Conservation (phyloP, 1,140 invertebrate genomes). For the Cydia amplana region DNA sequence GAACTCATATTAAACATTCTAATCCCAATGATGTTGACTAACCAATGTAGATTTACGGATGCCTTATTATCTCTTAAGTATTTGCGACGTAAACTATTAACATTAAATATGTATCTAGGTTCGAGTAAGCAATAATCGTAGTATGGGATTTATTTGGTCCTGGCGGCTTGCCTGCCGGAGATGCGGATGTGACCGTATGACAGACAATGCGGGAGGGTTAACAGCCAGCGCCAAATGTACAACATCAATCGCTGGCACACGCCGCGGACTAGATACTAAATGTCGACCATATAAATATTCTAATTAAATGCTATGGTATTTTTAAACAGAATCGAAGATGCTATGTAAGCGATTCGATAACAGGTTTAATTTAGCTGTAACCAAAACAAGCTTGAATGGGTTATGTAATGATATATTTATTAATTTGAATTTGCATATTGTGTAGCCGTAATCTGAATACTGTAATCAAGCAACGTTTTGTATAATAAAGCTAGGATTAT, state of each 20-base stretch:
- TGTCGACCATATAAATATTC: conserved; percentile 27
- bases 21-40: no score
- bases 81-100: background rate
- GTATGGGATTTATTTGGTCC: conserved; percentile 18
- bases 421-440: no score
- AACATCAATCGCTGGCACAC: conserved; percentile 37
- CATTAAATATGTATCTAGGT: no score
- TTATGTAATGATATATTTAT: no score
- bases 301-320: conserved; percentile 29
- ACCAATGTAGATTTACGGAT: no score
- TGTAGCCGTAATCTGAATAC: no score
- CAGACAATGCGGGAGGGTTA: conserved; percentile 42
- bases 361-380: background rate
- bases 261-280: conserved; percentile 29
- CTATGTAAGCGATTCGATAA: background rate
- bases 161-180: conserved; percentile 33
- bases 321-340: background rate
- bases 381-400: background rate
- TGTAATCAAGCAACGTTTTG: no score
- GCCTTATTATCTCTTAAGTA: background rate
- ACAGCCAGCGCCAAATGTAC: conserved; percentile 33
- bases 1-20: no score
- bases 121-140: background rate
- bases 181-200: conserved; percentile 42
- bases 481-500: no score